phyloP scores from a whole-genome alignment of 2,888 invertebrate genomes.

The Erebia epiphron region DNA sequence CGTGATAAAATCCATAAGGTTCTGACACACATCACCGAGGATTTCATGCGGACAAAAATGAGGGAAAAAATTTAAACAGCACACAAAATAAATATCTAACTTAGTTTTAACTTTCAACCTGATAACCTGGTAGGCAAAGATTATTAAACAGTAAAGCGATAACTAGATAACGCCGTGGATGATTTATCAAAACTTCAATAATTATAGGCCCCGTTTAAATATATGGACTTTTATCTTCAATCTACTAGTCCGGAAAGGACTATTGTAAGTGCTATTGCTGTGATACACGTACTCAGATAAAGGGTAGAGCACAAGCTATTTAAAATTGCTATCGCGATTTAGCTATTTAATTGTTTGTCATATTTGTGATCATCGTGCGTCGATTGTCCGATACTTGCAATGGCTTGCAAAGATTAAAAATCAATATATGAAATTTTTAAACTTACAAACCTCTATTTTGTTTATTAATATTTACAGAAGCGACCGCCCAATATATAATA shows the following conservation, averaged over 20 bases:
- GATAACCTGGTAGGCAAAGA: conserved; percentile 31
- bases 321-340: conserved; percentile 8
- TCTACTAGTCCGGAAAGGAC: conserved; percentile 48
- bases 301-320: not conserved
- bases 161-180: conserved; percentile 51
- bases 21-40: too few species aligned
- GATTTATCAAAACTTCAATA: conserved; percentile 78
- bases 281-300: conserved; percentile 56
- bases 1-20: too few species aligned
- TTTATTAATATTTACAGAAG: too few species aligned
- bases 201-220: conserved; percentile 70
- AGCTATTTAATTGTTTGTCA: not conserved
- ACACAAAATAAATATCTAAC: not conserved
- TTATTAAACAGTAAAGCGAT: conserved; percentile 47
- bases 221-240: conserved; percentile 61
- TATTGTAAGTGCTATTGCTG: conserved; percentile 61
- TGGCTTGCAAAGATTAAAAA: not conserved
- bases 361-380: not conserved
- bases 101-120: conserved; percentile 18
- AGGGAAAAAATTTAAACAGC: too few species aligned
- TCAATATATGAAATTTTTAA: not conserved
- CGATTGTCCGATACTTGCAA: not conserved
- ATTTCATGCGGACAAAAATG: too few species aligned
- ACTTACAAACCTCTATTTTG: too few species aligned
- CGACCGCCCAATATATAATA: too few species aligned